Conservation (phyloP, 2,797 vertebrate genomes). For the Tadarida brasiliensis region DNA sequence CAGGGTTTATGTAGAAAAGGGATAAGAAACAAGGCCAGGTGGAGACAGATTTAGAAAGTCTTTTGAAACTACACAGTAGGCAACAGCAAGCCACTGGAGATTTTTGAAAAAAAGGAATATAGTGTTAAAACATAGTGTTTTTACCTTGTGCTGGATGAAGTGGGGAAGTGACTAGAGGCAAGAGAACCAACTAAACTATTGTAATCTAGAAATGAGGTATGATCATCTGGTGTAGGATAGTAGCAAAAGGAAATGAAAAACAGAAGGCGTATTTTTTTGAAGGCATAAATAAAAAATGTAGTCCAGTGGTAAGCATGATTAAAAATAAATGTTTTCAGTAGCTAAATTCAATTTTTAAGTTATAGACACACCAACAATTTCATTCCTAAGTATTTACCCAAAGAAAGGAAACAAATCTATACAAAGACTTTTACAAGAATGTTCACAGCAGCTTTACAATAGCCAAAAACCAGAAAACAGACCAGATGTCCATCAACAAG, state of each 20-base stretch:
- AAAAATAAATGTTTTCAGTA: constrained; percentile 24
- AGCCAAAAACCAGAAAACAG: constrained; percentile 14
- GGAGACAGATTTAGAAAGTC: neutral
- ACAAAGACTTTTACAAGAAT: neutral
- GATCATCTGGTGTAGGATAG: neutral
- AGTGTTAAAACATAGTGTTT: constrained; percentile 4
- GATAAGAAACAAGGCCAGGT: constrained; percentile 4
- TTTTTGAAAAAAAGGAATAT: neutral
- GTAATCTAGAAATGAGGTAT: constrained; percentile 36
- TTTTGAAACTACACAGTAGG: constrained; percentile 30
- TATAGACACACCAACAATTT: constrained; percentile 17
- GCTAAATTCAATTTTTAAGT: constrained; percentile 39
- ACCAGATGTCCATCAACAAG: neutral
- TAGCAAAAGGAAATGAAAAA: constrained; percentile 31
- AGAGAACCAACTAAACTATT: constrained; percentile 40
- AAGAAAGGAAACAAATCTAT: constrained; percentile 36
- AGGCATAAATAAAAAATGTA: constrained; percentile 19
- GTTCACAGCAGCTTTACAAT: neutral
- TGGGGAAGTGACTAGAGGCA: neutral
- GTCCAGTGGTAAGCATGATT: neutral
- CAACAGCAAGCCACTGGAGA: neutral
- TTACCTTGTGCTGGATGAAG: constrained; percentile 8
- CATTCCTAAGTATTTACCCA: constrained; percentile 30
- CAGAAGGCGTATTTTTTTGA: neutral
- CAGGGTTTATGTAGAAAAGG: constrained; percentile 7